These are phyloP conservation scores for Catagonus wagneri DNA, from an alignment of 2,113 vertebrate genomes.

Conservation along the genomic window DNA sequence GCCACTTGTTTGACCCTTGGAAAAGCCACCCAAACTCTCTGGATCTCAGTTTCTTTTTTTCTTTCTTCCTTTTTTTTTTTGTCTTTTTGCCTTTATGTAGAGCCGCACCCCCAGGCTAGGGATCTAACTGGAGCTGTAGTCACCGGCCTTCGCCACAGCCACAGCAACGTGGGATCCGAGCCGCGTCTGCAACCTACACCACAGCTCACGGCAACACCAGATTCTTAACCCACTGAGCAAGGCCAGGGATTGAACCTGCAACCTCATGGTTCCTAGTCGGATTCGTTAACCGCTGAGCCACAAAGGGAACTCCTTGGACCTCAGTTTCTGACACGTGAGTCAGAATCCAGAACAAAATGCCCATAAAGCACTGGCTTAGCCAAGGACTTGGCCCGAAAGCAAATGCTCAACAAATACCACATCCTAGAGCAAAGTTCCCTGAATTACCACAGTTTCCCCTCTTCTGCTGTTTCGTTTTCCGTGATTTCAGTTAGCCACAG, in stretches of 20 bases:
- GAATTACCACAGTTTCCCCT: background rate
- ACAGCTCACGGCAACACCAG: no score
- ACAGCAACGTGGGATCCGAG: no score
- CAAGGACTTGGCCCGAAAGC: background rate
- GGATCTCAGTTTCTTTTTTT: background rate
- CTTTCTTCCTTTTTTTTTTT: no score
- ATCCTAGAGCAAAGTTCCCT: background rate
- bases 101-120: no score
- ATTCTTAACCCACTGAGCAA: no score
- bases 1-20: background rate
- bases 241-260: no score
- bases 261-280: no score
- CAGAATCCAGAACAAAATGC: background rate
- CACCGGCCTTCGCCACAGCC: no score
- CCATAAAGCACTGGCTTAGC: background rate
- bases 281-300: no score
- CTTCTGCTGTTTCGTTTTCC: background rate
- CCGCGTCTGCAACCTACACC: no score
- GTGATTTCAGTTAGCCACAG: background rate
- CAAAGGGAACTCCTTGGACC: background rate
- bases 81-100: no score
- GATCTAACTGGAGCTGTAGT: no score
- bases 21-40: slow-evolving; percentile 14
- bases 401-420: background rate
- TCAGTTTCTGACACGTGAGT: background rate